Evolutionary conservation across 2,113 vertebrate species (phyloP).

Genomic region (Corythornis cristatus): DNA sequence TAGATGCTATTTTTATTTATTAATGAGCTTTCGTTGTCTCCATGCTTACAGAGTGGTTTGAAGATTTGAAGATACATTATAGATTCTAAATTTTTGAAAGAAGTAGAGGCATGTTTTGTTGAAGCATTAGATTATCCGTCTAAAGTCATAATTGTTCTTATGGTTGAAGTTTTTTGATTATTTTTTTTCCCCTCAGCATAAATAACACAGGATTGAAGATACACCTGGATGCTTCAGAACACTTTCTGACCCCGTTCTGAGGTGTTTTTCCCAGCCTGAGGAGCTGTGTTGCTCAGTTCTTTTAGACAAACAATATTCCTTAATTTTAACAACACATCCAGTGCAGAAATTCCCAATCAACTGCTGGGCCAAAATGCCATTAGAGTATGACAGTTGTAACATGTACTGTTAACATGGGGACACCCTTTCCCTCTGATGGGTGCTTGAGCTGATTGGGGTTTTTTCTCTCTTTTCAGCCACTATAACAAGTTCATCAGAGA

Average conservation of each 20-base stretch:
- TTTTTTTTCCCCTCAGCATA: neutral
- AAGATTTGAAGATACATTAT: neutral
- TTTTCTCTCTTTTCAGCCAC: conserved; percentile 82
- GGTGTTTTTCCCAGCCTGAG: neutral
- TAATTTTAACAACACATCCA: conserved; percentile 10
- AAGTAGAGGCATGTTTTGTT: neutral
- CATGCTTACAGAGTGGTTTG: neutral
- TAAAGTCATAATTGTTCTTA: neutral
- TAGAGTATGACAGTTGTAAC: neutral
- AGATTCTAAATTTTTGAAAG: neutral
- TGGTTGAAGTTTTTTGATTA: neutral
- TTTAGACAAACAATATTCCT: conserved; percentile 30
- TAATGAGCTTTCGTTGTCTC: neutral
- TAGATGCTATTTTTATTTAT: neutral
- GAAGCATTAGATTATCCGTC: neutral
- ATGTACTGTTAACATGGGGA: neutral
- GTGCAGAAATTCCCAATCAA: conserved; percentile 27
- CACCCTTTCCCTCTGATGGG: neutral
- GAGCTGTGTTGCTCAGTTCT: neutral
- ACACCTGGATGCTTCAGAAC: neutral
- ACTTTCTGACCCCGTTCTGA: conserved; percentile 12
- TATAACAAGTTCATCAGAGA: conserved; percentile 98
- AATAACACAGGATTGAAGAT: neutral
- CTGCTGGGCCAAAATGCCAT: neutral
- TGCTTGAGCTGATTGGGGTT: neutral